These are phyloP conservation scores for Tyrannus savana DNA, from an alignment of 2,113 vertebrate genomes.

Conservation along the genomic window DNA sequence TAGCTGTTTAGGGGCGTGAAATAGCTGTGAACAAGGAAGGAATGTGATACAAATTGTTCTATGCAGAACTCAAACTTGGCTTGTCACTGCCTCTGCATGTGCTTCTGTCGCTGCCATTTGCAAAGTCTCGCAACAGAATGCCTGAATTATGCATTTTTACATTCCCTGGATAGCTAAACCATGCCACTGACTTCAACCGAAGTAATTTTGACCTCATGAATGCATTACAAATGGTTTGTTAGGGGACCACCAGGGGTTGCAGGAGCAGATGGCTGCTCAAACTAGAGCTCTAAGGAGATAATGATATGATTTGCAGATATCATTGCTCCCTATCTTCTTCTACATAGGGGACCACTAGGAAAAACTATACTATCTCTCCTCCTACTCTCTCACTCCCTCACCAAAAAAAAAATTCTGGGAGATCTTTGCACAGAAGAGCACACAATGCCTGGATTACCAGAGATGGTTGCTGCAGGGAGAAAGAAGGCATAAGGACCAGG, in stretches of 20 bases:
- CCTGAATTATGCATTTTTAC: constrained; percentile 2
- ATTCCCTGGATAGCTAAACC: constrained; percentile 6
- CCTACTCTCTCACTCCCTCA: neutral
- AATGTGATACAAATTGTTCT: constrained; percentile 28
- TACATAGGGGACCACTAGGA: neutral
- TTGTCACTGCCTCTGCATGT: neutral
- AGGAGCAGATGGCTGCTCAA: neutral
- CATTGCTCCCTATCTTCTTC: neutral
- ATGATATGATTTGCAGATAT: neutral
- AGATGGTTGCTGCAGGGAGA: neutral
- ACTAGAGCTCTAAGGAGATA: neutral
- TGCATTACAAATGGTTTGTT: constrained; percentile 14
- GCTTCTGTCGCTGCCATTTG: neutral
- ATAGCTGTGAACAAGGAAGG: constrained; percentile 8
- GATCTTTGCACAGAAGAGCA: neutral
- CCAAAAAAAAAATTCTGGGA: neutral
- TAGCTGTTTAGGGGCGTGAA: neutral
- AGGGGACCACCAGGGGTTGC: neutral
- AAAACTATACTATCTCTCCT: neutral
- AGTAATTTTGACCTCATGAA: constrained; percentile 31
- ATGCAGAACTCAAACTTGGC: neutral
- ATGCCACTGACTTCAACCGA: neutral
- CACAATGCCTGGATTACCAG: neutral
- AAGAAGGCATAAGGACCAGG: neutral
- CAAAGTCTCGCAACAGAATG: neutral